These are phyloP conservation scores for Asbolus verrucosus DNA, from an alignment of 1,140 invertebrate species.

Conservation along the genomic window DNA sequence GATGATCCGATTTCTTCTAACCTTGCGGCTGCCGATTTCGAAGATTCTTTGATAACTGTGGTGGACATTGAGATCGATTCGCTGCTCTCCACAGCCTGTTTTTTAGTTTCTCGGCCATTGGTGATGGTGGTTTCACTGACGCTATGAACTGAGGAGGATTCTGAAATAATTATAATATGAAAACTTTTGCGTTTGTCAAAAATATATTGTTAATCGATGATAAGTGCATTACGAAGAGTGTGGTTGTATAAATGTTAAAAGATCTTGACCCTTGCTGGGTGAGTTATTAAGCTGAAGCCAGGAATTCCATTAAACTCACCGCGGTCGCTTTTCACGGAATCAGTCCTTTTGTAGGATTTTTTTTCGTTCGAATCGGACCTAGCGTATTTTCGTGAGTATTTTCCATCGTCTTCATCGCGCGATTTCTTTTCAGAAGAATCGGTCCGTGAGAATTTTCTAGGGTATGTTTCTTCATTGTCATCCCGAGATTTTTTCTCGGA, in stretches of 20 bases:
- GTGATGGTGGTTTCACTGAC: slow-evolving; percentile 33
- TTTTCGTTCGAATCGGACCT: slow-evolving; percentile 67
- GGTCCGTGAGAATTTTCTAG: slow-evolving; percentile 56
- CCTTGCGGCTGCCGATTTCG: neutral
- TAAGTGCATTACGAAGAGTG: slow-evolving; percentile 12
- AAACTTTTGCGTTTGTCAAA: neutral
- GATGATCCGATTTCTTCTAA: neutral
- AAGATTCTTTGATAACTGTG: slow-evolving; percentile 5
- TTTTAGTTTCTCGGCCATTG: slow-evolving; percentile 8
- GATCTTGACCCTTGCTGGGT: neutral
- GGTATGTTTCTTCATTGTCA: slow-evolving; percentile 67
- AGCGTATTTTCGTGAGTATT: slow-evolving; percentile 71
- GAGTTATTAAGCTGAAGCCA: slow-evolving; percentile 22
- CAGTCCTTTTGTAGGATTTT: slow-evolving; percentile 61
- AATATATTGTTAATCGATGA: too few species aligned
- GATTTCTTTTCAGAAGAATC: slow-evolving; percentile 49
- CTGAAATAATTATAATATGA: neutral
- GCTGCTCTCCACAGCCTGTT: slow-evolving; percentile 1
- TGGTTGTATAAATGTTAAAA: slow-evolving; percentile 23
- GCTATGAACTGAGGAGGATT: slow-evolving; percentile 23
- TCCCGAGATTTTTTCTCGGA: slow-evolving; percentile 61
- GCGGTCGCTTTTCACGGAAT: slow-evolving; percentile 40
- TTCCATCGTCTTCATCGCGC: slow-evolving; percentile 66
- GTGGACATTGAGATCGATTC: slow-evolving; percentile 21
- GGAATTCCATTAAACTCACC: slow-evolving; percentile 40